These are phyloP conservation scores for Trochalopteron elliotii DNA, from an alignment of 2,113 vertebrate genomes.

Conservation along the genomic window DNA sequence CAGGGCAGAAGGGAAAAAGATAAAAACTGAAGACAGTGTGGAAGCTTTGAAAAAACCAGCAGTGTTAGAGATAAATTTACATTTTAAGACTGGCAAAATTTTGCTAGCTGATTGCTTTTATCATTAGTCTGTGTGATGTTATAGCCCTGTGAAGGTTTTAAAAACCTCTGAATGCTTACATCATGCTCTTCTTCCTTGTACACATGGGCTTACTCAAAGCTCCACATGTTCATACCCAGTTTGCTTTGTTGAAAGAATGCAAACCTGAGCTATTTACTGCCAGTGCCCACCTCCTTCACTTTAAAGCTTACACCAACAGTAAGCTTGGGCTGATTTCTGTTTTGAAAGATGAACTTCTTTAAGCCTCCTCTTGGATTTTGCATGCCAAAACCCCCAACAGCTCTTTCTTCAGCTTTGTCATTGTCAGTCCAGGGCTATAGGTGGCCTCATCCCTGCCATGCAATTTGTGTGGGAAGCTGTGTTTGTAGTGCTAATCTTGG, in stretches of 20 bases:
- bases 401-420: not conserved
- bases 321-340: not conserved
- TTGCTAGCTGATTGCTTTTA: not conserved
- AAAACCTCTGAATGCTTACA: not conserved
- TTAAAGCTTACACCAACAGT: not conserved
- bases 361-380: not conserved
- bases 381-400: not conserved
- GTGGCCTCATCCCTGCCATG: not conserved
- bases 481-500: conserved; percentile 57
- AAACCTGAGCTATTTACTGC: not conserved
- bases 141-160: not conserved
- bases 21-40: not conserved
- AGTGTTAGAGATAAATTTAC: not conserved
- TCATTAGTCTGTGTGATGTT: not conserved
- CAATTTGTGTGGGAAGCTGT: not conserved
- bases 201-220: not conserved
- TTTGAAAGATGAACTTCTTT: not conserved
- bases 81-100: not conserved
- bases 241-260: not conserved
- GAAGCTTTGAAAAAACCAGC: not conserved
- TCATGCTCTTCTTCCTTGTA: not conserved
- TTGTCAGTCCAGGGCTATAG: not conserved
- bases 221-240: not conserved
- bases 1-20: not conserved
- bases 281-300: not conserved